These are phyloP conservation scores for Procambarus clarkii DNA, from an alignment of 1,140 invertebrate genomes.

Conservation along the genomic window DNA sequence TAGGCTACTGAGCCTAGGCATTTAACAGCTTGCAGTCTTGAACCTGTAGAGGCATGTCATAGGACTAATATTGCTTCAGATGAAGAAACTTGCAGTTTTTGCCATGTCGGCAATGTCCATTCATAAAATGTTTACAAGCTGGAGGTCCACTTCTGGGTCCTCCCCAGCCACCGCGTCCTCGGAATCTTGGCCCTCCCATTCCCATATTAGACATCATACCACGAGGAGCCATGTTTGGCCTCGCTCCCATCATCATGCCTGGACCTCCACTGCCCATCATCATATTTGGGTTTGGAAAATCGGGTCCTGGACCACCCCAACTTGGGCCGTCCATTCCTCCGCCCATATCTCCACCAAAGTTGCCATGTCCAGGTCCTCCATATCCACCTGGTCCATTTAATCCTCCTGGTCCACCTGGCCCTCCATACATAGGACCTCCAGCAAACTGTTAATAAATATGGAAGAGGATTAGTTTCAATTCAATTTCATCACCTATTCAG, in stretches of 20 bases:
- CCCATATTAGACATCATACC: slow-evolving; percentile 62
- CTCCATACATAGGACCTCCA: slow-evolving; percentile 45
- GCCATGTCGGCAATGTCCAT: slow-evolving; percentile 58
- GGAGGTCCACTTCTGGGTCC: background rate
- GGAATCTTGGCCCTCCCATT: slow-evolving; percentile 45
- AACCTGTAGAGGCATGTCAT: background rate
- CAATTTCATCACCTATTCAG: too few species aligned
- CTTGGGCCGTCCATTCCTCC: slow-evolving; percentile 35
- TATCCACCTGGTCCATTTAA: slow-evolving; percentile 1
- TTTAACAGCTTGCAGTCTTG: background rate
- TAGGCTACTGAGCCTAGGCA: background rate
- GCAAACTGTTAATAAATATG: slow-evolving; percentile 20
- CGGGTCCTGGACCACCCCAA: slow-evolving; percentile 52
- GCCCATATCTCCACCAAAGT: slow-evolving; percentile 31
- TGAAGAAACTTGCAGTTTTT: slow-evolving; percentile 56
- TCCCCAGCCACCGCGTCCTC: slow-evolving; percentile 39
- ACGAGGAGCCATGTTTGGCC: slow-evolving; percentile 43
- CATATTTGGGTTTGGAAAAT: slow-evolving; percentile 45
- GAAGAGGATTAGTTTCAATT: background rate
- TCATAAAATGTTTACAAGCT: slow-evolving; percentile 60
- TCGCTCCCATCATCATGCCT: slow-evolving; percentile 54
- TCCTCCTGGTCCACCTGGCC: slow-evolving; percentile 34
- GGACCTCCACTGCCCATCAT: slow-evolving; percentile 52
- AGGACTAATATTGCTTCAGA: slow-evolving; percentile 18
- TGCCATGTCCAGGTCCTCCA: slow-evolving; percentile 22